Evolutionary conservation across 2,888 invertebrate species (phyloP).

Genomic region (Drosophila mulleri): DNA sequence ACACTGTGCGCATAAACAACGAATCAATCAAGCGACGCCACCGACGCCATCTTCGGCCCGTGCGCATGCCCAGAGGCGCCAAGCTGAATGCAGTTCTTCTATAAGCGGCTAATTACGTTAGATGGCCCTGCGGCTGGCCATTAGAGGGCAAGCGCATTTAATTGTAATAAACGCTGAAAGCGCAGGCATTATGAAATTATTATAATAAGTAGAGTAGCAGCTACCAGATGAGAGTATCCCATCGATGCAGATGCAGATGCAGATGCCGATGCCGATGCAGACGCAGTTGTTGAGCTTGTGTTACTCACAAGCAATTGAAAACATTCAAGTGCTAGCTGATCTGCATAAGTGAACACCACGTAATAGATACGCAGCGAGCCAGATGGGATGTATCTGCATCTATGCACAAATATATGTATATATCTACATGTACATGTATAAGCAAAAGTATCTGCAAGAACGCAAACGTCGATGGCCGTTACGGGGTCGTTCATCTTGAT

Average conservation of each 20-base stretch:
- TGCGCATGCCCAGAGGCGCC: slow-evolving; percentile 31
- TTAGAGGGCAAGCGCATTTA: slow-evolving; percentile 62
- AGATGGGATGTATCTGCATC: slow-evolving; percentile 42
- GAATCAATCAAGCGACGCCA: slow-evolving; percentile 56
- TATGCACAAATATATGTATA: slow-evolving; percentile 8
- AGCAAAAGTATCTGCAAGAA: slow-evolving; percentile 47
- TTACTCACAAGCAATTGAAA: slow-evolving; percentile 64
- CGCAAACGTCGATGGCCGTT: slow-evolving; percentile 50
- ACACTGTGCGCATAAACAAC: slow-evolving; percentile 45
- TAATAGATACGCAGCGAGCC: slow-evolving; percentile 50
- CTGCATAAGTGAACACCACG: slow-evolving; percentile 62
- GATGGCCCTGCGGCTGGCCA: slow-evolving; percentile 52
- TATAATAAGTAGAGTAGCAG: slow-evolving; percentile 32
- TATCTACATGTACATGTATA: background rate
- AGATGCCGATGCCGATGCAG: slow-evolving; percentile 7
- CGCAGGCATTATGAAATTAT: slow-evolving; percentile 51
- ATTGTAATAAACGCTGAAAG: slow-evolving; percentile 59
- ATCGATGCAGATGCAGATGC: slow-evolving; percentile 46
- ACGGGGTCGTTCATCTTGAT: slow-evolving; percentile 72
- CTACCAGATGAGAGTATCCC: slow-evolving; percentile 30
- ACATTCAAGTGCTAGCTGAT: slow-evolving; percentile 76
- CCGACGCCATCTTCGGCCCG: slow-evolving; percentile 23
- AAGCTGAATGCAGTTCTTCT: slow-evolving; percentile 10
- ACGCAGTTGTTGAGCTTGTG: slow-evolving; percentile 22
- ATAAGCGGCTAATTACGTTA: slow-evolving; percentile 66